Conservation (phyloP, 1,140 invertebrate genomes). For the Rhagoletis pomonella region DNA sequence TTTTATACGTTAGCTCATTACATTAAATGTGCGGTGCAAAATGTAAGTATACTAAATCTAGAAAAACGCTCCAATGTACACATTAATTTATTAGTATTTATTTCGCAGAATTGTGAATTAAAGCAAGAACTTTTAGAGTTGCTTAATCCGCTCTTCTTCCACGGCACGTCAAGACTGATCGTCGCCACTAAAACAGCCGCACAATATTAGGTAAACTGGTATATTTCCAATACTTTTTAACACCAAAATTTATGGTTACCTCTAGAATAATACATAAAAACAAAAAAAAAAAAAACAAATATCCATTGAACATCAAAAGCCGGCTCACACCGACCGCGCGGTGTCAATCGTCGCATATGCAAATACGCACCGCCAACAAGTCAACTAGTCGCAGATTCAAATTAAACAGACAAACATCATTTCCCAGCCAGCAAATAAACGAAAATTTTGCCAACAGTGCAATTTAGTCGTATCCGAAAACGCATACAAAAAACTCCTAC, state of each 20-base stretch:
- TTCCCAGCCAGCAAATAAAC: no score
- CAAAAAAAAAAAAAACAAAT: not conserved
- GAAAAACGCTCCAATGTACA: no score
- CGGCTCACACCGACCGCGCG: not conserved
- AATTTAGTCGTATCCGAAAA: no score
- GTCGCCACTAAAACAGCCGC: not conserved
- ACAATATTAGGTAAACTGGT: slow-evolving; percentile 17
- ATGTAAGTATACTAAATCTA: no score
- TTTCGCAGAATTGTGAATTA: not conserved
- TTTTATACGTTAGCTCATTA: no score
- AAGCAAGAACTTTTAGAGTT: slow-evolving; percentile 29
- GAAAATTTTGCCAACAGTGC: no score
- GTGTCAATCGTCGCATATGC: not conserved
- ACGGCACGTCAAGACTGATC: not conserved
- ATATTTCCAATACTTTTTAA: slow-evolving; percentile 38
- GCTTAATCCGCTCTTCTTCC: slow-evolving; percentile 38
- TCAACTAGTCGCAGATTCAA: slow-evolving; percentile 10
- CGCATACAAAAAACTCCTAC: no score
- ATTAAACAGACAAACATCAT: slow-evolving; percentile 30
- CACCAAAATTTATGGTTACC: not conserved
- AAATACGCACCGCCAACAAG: slow-evolving; percentile 41
- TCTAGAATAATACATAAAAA: not conserved
- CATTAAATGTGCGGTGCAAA: no score
- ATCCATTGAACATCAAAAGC: slow-evolving; percentile 34
- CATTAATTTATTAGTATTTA: not conserved